Base-by-base conservation (phyloP, 2,888 invertebrate species). In the Clusia tigrina region DNA sequence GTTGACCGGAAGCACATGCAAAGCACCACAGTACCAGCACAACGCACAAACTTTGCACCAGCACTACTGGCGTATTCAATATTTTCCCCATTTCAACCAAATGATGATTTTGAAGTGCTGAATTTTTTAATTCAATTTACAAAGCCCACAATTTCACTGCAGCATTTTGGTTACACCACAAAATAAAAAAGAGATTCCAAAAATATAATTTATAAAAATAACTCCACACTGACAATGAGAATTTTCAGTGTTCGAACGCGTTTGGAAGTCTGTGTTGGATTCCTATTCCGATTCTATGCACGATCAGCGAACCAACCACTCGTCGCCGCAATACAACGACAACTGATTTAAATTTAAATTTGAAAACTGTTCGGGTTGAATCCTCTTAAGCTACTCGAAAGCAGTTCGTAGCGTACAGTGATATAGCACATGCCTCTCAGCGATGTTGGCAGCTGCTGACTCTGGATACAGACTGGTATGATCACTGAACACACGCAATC, bases 181-280 rank as follows among this genome's bases (percentile, higher is more conserved):
- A 25, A 60, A 59, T n/a, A 42, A 42, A 42, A 42, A 15, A n/a
- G n/a, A n/a, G n/a, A 63, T 71, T 77, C 77, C 77, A 77, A 77
- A 77, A 77, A 77, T 78, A 78, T 71, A 67, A 67, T 59, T 68
- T 77, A 78, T 80, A 80, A 69, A 80, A 80, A 80, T 81, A 80
- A 77, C 42, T 42, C n/a, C 42, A n/a, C n/a, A 42, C 42, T 42
- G 42, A n/a, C 6, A 42, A 42, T 42, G 42, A 42, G 42, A 42
- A 6, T 32, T 32, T 32, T 32, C 12, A 12, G 32, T 42, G 6
- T 42, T 42, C n/a, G 42, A n/a, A 42, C 24, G 61, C 61, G 66
- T 67, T 64, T 71, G 71, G 71, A 71, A 71, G 62, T 67, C 42
- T 42, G 10, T 68, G 70, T 71, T 71, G 69, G 69, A 72, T n/a